These are phyloP conservation scores for Pseudochirops cupreus DNA, from an alignment of 2,797 vertebrate genomes.

Conservation along the genomic window DNA sequence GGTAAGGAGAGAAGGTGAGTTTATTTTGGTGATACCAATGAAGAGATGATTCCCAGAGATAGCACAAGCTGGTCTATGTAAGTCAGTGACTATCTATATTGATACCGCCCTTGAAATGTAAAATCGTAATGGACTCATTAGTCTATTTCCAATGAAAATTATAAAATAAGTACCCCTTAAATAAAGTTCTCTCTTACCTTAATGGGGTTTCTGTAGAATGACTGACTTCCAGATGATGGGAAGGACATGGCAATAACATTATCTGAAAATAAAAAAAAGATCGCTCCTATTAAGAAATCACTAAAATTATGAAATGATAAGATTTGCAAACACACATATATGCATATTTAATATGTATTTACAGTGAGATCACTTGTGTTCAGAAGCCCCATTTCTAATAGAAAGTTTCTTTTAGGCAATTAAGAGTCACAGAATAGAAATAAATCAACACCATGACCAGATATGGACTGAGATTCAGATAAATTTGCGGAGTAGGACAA, in stretches of 20 bases:
- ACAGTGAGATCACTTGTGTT: background rate
- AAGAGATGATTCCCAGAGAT: background rate
- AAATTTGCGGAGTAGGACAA: conserved; percentile 23
- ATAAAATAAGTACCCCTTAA: conserved; percentile 6
- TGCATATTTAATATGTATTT: background rate
- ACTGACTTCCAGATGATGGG: conserved; percentile 95
- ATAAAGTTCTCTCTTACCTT: conserved; percentile 82
- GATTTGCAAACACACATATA: background rate
- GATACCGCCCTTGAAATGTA: background rate
- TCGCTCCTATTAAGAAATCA: background rate
- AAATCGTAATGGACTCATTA: background rate
- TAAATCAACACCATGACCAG: background rate
- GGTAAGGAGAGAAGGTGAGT: background rate
- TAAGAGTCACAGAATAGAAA: conserved; percentile 10
- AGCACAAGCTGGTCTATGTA: background rate
- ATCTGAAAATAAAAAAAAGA: conserved; percentile 85
- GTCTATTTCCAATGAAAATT: conserved; percentile 15
- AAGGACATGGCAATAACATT: conserved; percentile 98
- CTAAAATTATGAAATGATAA: conserved; percentile 11
- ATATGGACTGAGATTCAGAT: background rate
- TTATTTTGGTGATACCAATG: background rate
- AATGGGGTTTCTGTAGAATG: conserved; percentile 97
- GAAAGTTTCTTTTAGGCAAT: conserved; percentile 24
- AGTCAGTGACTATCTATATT: background rate
- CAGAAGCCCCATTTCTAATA: conserved; percentile 18